phyloP scores from a whole-genome alignment of 2,113 vertebrate genomes.

The Channa argus region DNA sequence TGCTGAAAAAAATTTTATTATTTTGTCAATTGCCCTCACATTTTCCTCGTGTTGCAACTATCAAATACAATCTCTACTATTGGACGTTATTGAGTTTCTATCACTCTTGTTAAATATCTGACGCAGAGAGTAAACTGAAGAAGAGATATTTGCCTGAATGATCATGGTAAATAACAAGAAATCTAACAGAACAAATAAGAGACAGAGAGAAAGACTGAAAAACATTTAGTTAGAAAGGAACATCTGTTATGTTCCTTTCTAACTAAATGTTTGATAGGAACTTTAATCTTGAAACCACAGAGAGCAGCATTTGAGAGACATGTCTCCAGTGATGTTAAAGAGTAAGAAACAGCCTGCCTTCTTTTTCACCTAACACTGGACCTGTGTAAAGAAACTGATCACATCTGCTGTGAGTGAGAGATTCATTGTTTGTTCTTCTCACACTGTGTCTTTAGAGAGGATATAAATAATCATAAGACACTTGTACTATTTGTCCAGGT shows the following conservation, averaged over 20 bases:
- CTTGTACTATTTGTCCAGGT: neutral
- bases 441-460: constrained; percentile 20
- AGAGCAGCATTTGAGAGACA: constrained; percentile 29
- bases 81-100: constrained; percentile 1
- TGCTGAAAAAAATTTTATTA: neutral
- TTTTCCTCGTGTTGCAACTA: constrained; percentile 2
- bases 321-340: constrained; percentile 12
- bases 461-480: neutral
- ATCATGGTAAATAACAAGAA: constrained; percentile 18
- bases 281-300: constrained; percentile 28
- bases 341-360: constrained; percentile 10
- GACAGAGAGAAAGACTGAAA: constrained; percentile 12
- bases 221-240: too few species aligned
- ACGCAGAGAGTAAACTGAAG: neutral
- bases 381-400: constrained; percentile 21
- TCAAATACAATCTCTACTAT: constrained; percentile 1
- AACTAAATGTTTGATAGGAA: constrained; percentile 16
- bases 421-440: constrained; percentile 23
- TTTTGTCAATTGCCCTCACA: constrained; percentile 1
- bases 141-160: constrained; percentile 1
- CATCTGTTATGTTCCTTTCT: too few species aligned
- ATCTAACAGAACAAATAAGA: neutral
- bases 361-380: constrained; percentile 27
- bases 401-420: constrained; percentile 3
- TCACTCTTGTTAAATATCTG: constrained; percentile 8